Conservation (phyloP, 2,888 invertebrate species). For the Peribatodes rhomboidaria region DNA sequence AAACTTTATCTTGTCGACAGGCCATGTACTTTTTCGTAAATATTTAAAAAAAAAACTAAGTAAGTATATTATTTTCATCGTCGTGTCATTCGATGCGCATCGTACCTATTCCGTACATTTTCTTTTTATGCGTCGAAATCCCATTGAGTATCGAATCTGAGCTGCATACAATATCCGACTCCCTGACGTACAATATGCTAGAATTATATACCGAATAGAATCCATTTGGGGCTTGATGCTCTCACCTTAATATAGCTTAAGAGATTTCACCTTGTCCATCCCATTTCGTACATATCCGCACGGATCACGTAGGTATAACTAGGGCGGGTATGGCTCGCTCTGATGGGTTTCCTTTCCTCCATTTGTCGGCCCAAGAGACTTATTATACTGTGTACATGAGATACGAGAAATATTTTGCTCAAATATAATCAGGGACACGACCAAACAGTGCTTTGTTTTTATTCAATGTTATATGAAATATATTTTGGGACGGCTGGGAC, state of each 20-base stretch:
- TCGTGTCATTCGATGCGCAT: constrained; percentile 17
- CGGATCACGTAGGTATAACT: constrained; percentile 79
- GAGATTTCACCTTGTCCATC: constrained; percentile 81
- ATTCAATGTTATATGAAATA: constrained; percentile 71
- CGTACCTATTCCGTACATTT: constrained; percentile 59
- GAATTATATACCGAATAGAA: constrained; percentile 66
- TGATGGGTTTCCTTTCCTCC: constrained; percentile 81
- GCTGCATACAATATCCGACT: constrained; percentile 59
- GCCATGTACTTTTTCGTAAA: neutral
- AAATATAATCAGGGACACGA: constrained; percentile 84
- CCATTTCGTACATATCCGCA: constrained; percentile 68
- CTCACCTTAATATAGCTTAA: constrained; percentile 79
- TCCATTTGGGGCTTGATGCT: constrained; percentile 76
- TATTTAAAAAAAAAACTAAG: constrained; percentile 4
- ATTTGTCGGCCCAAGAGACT: constrained; percentile 82
- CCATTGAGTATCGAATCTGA: constrained; percentile 73
- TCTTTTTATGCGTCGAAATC: constrained; percentile 64
- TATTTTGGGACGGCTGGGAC: constrained; percentile 58
- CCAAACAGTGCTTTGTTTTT: constrained; percentile 82
- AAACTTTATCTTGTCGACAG: constrained; percentile 5
- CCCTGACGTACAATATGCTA: constrained; percentile 68
- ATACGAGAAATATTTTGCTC: constrained; percentile 80
- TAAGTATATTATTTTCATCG: constrained; percentile 1
- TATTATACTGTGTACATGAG: constrained; percentile 83
- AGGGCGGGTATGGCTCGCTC: constrained; percentile 57